Evolutionary conservation across 1,140 invertebrate species (phyloP).

Genomic region (Dinoponera quadriceps): DNA sequence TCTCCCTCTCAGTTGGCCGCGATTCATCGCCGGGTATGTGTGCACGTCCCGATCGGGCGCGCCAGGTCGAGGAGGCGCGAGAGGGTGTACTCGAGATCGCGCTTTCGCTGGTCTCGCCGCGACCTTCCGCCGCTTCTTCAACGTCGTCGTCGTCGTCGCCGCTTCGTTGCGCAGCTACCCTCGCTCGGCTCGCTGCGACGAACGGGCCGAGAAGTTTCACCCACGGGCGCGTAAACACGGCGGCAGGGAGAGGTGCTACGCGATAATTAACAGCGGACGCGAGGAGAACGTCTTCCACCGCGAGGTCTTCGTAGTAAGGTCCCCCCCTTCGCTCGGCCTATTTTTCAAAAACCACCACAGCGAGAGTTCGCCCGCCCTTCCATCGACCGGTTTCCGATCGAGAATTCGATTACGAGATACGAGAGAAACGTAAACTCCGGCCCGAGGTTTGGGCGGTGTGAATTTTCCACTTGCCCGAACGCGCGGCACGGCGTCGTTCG

Average conservation of each 20-base stretch:
- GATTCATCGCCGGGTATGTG: constrained; percentile 82
- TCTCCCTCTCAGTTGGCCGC: constrained; percentile 84
- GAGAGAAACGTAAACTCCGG: no score
- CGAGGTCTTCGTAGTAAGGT: no score
- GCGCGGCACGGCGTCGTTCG: neutral
- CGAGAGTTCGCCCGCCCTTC: no score
- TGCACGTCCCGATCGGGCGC: constrained; percentile 68
- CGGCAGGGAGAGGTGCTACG: neutral
- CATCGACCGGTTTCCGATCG: no score
- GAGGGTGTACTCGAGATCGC: constrained; percentile 18
- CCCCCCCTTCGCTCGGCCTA: no score
- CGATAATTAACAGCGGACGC: neutral
- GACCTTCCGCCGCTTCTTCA: neutral
- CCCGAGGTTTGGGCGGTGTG: no score
- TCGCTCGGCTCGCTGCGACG: no score
- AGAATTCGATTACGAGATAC: no score
- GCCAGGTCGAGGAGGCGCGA: constrained; percentile 67
- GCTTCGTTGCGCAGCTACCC: neutral
- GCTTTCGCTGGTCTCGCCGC: constrained; percentile 13
- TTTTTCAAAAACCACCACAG: no score
- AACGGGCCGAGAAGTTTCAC: neutral
- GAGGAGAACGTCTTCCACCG: neutral
- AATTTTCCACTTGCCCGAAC: neutral
- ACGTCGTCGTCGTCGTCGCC: neutral
- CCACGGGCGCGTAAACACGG: neutral